Base-by-base conservation (phyloP, 2,113 vertebrate species). In the Sorex araneus region DNA sequence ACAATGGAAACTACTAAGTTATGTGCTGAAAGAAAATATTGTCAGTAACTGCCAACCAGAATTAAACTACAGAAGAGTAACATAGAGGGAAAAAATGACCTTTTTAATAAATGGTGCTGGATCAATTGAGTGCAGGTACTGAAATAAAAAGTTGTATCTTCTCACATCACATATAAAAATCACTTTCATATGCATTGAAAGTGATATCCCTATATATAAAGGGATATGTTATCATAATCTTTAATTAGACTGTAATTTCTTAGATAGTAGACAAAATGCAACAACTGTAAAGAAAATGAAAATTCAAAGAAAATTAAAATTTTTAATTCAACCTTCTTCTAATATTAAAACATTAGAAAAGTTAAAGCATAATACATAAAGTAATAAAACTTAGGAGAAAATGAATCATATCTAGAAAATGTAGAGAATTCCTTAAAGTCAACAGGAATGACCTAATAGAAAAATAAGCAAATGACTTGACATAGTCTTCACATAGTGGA, bases 371-470 rank as follows among this genome's bases (percentile, higher is more conserved):
- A 92, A 75, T 32, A 43, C 16, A 84, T 3, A 8, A 78, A 71
- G 36, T 28, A 90, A 27, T 30, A 40, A 50, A 30, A 71, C 30
- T 60, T 21, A 3, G 21, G 9, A 21, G 57, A 60, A 13, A 60
- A 60, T 60, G 57, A 21, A 21, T 21, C 30, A 57, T 21, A 74
- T 19, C 4, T 54, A 47, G 64, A 70, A 79, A 95, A 75, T n/a
- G n/a, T 3, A 50, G 47, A 84, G 11, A 92, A 92, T 43, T 75
- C 10, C 75, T 89, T 92, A 40, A 89, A 80, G 27, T 89, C 50
- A 80, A 66, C 6, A 64, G 21, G 40, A 76, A 36, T 7, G 30
- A 67, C 6, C 32, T 19, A 12, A 79, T 32, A 70, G 67, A 93
- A 82, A 80, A 93, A 34, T 77, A 19, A 63, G 16, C 40, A 87